Evolutionary conservation across 2,888 invertebrate species (phyloP).

Genomic region (Fabriciana adippe): DNA sequence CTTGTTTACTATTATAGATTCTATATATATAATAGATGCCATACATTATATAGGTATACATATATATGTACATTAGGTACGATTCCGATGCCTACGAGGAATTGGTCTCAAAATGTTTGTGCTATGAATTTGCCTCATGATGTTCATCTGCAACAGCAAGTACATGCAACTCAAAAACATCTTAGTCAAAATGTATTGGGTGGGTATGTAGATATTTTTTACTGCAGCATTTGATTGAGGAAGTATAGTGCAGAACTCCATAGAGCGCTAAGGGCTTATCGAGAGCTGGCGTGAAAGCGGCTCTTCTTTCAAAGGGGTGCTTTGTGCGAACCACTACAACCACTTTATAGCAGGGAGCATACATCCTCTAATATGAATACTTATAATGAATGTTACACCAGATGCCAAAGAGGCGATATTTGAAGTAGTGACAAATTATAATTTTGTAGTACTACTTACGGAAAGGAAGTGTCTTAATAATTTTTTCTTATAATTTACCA

Average conservation of each 20-base stretch:
- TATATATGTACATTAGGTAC: too few species aligned
- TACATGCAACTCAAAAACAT: conserved; percentile 13
- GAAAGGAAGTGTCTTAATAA: too few species aligned
- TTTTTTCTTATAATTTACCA: too few species aligned
- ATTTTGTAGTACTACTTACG: conserved; percentile 17
- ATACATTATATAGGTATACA: too few species aligned
- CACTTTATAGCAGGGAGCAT: conserved; percentile 60
- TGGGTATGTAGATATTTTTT: conserved; percentile 26
- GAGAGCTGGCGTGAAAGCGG: conserved; percentile 65
- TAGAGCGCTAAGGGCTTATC: conserved; percentile 60
- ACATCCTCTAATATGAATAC: conserved; percentile 52
- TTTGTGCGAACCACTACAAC: conserved; percentile 68
- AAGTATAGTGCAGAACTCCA: conserved; percentile 35
- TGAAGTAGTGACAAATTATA: conserved; percentile 37
- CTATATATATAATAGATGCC: too few species aligned
- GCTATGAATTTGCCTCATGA: background rate
- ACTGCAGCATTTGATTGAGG: conserved; percentile 36
- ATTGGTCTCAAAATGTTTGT: too few species aligned
- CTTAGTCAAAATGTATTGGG: conserved; percentile 18
- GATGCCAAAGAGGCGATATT: conserved; percentile 36
- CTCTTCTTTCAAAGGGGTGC: conserved; percentile 69
- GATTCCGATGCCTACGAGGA: too few species aligned
- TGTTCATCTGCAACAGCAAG: conserved; percentile 3
- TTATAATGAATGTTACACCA: conserved; percentile 50
- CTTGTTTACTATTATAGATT: too few species aligned